These are phyloP conservation scores for Acleris literana DNA, from an alignment of 2,888 invertebrate species.

Conservation along the genomic window DNA sequence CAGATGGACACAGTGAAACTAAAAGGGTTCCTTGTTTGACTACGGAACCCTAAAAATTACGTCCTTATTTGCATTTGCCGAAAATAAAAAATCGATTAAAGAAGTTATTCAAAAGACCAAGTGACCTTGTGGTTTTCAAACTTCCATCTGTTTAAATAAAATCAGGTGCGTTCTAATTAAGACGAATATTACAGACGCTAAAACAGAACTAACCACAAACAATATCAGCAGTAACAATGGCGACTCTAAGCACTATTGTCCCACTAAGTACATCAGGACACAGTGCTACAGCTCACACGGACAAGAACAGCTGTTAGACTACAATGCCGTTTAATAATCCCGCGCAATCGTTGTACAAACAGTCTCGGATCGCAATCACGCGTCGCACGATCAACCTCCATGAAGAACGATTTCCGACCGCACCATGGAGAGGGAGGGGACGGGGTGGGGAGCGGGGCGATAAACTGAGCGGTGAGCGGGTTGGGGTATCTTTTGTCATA, in stretches of 20 bases:
- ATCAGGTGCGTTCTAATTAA: too few relatives aligned
- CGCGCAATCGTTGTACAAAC: constrained; percentile 33
- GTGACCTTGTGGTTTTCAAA: too few relatives aligned
- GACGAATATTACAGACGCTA: too few relatives aligned
- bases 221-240: neutral
- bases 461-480: constrained; percentile 6
- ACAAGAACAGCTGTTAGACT: constrained; percentile 9
- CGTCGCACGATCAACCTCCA: constrained; percentile 34
- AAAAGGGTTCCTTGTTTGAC: too few relatives aligned
- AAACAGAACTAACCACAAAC: neutral
- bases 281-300: too few relatives aligned
- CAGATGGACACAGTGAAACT: too few relatives aligned
- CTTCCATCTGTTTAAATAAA: too few relatives aligned
- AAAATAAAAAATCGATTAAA: too few relatives aligned
- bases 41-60: too few relatives aligned
- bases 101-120: too few relatives aligned
- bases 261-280: neutral
- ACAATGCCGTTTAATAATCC: constrained; percentile 34
- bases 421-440: constrained; percentile 6
- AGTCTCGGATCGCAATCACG: constrained; percentile 35
- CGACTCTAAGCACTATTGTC: neutral
- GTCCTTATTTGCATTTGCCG: too few relatives aligned
- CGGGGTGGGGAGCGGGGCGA: constrained; percentile 9
- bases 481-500: too few relatives aligned
- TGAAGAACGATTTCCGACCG: constrained; percentile 36